phyloP scores from a whole-genome alignment of 2,888 invertebrate genomes.

The Stenolophus ochropezus region DNA sequence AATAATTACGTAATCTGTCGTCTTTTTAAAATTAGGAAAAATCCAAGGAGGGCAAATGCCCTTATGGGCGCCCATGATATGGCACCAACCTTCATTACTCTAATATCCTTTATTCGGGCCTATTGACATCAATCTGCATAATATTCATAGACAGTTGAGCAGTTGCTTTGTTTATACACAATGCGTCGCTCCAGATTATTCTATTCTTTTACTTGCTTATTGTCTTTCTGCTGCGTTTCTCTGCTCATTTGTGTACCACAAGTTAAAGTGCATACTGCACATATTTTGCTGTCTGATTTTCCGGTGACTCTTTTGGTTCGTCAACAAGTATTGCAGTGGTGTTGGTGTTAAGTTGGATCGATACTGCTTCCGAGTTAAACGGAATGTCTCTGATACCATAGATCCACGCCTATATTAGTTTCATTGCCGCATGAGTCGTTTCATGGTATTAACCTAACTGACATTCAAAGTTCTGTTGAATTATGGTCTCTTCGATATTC shows the following conservation, averaged over 20 bases:
- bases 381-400: conserved; percentile 3
- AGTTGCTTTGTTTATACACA: background rate
- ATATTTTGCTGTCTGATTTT: background rate
- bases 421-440: conserved; percentile 34
- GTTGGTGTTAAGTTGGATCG: conserved; percentile 20
- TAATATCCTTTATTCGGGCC: background rate
- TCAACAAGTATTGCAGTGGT: background rate
- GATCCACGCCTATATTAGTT: conserved; percentile 25
- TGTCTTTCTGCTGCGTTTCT: background rate
- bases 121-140: background rate
- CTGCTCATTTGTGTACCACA: background rate
- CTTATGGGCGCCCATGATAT: too few relatives aligned
- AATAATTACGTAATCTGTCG: too few relatives aligned
- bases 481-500: conserved; percentile 41
- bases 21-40: too few relatives aligned
- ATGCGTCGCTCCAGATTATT: background rate
- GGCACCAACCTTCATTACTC: background rate
- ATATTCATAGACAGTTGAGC: background rate
- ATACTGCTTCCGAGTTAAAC: conserved; percentile 33
- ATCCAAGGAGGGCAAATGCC: too few relatives aligned
- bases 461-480: conserved; percentile 49
- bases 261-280: background rate
- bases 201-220: background rate
- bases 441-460: conserved; percentile 37
- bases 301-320: background rate